These are phyloP conservation scores for Synaphobranchus kaupii DNA, from an alignment of 2,797 vertebrate genomes.

Conservation along the genomic window DNA sequence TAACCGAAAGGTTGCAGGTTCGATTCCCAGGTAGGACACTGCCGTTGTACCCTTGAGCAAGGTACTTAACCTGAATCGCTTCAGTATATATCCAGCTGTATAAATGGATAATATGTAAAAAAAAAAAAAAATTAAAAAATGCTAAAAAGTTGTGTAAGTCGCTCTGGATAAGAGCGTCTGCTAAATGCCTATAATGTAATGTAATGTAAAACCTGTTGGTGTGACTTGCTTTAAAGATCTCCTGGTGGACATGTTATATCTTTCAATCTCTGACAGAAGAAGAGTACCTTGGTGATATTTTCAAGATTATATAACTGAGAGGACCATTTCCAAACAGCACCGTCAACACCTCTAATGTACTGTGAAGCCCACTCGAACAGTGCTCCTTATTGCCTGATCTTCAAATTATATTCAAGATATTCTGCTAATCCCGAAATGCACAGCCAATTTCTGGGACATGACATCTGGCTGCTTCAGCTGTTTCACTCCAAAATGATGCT, in stretches of 20 bases:
- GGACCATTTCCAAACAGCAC: not conserved
- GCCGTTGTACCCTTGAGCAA: too few relatives aligned
- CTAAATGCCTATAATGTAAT: too few relatives aligned
- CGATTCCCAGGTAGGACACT: too few relatives aligned
- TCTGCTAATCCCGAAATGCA: not conserved
- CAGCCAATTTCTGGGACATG: not conserved
- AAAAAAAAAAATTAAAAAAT: too few relatives aligned
- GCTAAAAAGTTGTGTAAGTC: too few relatives aligned
- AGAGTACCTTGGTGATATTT: not conserved
- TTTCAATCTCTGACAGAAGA: not conserved
- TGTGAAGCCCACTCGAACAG: not conserved
- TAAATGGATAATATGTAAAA: too few relatives aligned
- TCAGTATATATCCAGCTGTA: too few relatives aligned
- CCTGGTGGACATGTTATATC: not conserved
- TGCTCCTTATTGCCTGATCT: not conserved
- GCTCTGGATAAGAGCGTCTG: too few relatives aligned
- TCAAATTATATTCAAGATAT: not conserved
- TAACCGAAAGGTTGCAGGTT: too few relatives aligned
- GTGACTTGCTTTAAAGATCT: not conserved
- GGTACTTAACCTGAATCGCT: too few relatives aligned
- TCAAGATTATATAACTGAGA: not conserved
- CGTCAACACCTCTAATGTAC: not conserved
- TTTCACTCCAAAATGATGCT: not conserved
- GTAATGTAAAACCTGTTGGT: not conserved
- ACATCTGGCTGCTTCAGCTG: not conserved